Base-by-base conservation (phyloP, 92 coral and sea anemone genomes). In the Umimayanthus chanpuru region DNA sequence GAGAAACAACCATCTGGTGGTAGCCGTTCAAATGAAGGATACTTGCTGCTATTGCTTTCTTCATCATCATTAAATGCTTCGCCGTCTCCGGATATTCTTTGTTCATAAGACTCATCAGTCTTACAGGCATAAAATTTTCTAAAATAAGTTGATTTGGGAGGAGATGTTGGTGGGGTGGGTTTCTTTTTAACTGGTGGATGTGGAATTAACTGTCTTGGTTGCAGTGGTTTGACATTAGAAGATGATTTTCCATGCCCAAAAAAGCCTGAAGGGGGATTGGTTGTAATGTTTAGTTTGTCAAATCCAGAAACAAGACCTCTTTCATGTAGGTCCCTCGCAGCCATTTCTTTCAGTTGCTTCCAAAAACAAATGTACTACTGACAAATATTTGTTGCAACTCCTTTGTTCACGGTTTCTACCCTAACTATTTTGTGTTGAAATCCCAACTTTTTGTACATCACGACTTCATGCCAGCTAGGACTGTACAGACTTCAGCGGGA, bases 1-100 rank as follows among this genome's bases (percentile, higher is more conserved):
- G 99, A 96, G 83, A 96, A 92, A 64, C 99, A 96, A 28, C 99
- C 99, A 92, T 96, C 99, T 8, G 98, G 98, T 18, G 99, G 99
- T 85, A 96, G 92, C 30, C 99, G 85, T 73, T 94, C 96, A 89
- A 92, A 91, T 53, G 90, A 87, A 70, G 93, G 89, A 49, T 90
- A 91, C 80, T 87, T 67, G 68, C 79, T 88, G 18, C 75, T 43
- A 23, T 88, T 91, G 55, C 94, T 93, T 73, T 88, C 93, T 15
- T 88, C 92, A 39, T 88, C 96, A 82, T 92, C 95, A 18, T 88
- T 91, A 61, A 91, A 80, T 7, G 99, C 92, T 80, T 96, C 98
- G 4, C 99, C 99, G 85, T 96, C 99, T 8, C 99, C 99, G 40
- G 94, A 92, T 2, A 96, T 85, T 39, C 99, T 88, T 79, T 93